phyloP scores from a whole-genome alignment of 2,113 vertebrate species.

The Crotalus viridis region DNA sequence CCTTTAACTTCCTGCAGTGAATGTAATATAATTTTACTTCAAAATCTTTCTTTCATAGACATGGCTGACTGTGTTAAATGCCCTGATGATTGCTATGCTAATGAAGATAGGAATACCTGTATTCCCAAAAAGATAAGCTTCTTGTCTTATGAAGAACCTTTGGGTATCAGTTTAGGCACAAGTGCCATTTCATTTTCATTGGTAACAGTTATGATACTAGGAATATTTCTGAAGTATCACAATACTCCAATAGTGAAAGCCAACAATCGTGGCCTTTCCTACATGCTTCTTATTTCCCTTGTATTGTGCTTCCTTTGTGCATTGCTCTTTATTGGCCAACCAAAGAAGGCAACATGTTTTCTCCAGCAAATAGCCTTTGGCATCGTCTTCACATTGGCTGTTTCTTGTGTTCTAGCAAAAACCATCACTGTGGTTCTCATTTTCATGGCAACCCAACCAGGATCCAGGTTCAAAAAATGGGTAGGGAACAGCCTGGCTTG shows the following conservation, averaged over 20 bases:
- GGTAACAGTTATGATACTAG: neutral
- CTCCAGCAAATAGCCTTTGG: neutral
- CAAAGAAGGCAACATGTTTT: neutral
- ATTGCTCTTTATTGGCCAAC: constrained; percentile 11
- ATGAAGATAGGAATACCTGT: neutral
- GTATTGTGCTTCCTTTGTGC: constrained; percentile 9
- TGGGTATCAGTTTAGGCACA: neutral
- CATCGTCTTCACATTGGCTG: neutral
- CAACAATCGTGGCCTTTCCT: neutral
- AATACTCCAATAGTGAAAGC: constrained; percentile 11
- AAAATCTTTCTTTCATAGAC: neutral
- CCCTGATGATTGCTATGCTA: neutral
- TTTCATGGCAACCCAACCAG: neutral
- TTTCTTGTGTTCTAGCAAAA: constrained; percentile 25
- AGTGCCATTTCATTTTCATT: neutral
- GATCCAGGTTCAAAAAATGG: neutral
- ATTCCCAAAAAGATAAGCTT: neutral
- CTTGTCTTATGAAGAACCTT: neutral
- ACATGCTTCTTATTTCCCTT: constrained; percentile 1
- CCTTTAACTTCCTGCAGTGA: neutral
- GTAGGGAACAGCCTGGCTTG: neutral
- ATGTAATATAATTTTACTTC: neutral
- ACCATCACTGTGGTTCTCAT: constrained; percentile 11
- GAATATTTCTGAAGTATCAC: neutral
- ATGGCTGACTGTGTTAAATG: neutral